These are phyloP conservation scores for Neopipo cinnamomea DNA, from an alignment of 2,113 vertebrate genomes.

Conservation along the genomic window DNA sequence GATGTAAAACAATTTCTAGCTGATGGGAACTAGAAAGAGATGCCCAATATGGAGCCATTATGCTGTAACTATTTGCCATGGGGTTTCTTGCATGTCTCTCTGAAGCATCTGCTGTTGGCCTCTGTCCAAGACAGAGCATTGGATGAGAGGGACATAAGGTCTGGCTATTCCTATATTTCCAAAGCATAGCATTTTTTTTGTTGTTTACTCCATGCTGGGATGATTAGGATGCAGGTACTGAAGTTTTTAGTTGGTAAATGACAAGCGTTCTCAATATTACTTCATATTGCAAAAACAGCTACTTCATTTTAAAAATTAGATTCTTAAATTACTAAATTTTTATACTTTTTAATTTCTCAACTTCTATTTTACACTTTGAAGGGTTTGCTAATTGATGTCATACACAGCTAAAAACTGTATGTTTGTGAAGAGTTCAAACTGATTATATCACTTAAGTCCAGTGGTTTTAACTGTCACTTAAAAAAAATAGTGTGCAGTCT, in stretches of 20 bases:
- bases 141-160: background rate
- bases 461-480: background rate
- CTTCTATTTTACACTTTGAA: background rate
- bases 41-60: background rate
- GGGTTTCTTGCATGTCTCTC: background rate
- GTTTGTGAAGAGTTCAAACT: background rate
- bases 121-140: background rate
- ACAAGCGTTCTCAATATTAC: background rate
- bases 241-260: background rate
- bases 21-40: background rate
- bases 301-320: constrained; percentile 21
- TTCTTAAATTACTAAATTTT: background rate
- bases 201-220: background rate
- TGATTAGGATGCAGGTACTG: background rate
- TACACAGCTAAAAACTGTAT: background rate
- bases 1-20: background rate
- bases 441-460: background rate
- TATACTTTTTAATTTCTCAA: background rate
- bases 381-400: background rate
- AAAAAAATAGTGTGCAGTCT: background rate
- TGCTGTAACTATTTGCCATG: background rate
- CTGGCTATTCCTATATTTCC: background rate
- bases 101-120: background rate
- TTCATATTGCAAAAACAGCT: background rate
- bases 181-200: background rate